Evolutionary conservation across 2,113 vertebrate species (phyloP), one percentile per base, ranked within the genome.

Genomic region (Percina caprodes): DNA sequence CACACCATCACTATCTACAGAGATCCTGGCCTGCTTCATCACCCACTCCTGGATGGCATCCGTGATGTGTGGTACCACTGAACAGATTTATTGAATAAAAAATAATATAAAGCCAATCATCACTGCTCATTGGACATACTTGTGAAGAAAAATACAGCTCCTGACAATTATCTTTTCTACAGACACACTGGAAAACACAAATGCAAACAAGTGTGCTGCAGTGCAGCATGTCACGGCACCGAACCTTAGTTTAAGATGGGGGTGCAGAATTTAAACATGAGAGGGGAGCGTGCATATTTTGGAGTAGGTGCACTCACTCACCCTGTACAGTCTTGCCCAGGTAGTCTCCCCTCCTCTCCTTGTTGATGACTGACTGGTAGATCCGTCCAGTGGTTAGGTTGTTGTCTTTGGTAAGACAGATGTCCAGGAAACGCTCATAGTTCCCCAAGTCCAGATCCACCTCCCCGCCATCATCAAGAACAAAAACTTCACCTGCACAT

Each of bases 41-140:
- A 99, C 97, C 97, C 98, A 99, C 46, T 99, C 98, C 88, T 99
- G 98, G 71, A 99, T 98, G 3, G 98, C 97, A 88, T 99, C 97
- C 42, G 98, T 99, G 93, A 99, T 99, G 79, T 99, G 98, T 45
- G 98, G 98, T 5, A 99, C 97, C 82, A 99, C 98, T 99, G 88
- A 61, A 69, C 8, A 74, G 11, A 30, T 14, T 52, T 3, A 90
- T 65, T 78, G 11, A 88, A 77, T 74, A 67, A 65, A 39, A 39
- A 12, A 24, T 39, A 10, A 35, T 5, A 12, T 35, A 5, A 33
- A 55, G 49, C 30, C 1, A 19, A 19, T 13, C 1, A 19, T 18
- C 12, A 61, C 23, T 2, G 16, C 8, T 24, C 23, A 59, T 2
- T 19, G 15, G 10, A 60, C 39, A 48, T 5, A 33, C 15, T 26